phyloP scores from a whole-genome alignment of 2,797 vertebrate species.

The Octomys mimax region DNA sequence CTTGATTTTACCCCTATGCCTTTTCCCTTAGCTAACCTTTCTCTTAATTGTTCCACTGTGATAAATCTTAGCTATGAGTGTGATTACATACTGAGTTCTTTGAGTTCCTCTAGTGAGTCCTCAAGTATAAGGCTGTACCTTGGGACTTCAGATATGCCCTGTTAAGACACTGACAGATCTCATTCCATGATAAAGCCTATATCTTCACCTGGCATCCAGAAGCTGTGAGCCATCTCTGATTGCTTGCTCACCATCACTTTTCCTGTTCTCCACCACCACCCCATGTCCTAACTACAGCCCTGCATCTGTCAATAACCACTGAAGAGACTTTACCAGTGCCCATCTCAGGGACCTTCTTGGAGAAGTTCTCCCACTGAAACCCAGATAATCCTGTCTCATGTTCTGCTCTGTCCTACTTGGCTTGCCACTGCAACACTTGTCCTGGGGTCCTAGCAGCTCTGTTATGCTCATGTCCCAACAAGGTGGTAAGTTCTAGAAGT shows the following conservation, averaged over 20 bases:
- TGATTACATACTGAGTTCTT: not conserved
- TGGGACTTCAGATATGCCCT: not conserved
- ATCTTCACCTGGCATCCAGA: not conserved
- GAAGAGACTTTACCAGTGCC: too few species aligned
- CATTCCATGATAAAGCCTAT: not conserved
- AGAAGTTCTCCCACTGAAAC: not conserved
- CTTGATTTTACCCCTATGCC: fast-evolving
- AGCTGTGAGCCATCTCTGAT: not conserved
- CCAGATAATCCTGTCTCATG: not conserved
- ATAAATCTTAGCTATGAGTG: not conserved
- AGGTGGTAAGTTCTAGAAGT: fast-evolving
- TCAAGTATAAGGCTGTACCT: too few species aligned
- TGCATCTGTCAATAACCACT: not conserved
- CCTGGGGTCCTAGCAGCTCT: not conserved
- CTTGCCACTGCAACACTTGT: not conserved
- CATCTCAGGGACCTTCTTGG: not conserved
- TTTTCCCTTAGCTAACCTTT: not conserved
- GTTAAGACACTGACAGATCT: not conserved
- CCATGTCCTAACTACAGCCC: fast-evolving
- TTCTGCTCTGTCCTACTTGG: not conserved
- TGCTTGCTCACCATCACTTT: not conserved
- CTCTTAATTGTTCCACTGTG: not conserved
- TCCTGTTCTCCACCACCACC: not conserved
- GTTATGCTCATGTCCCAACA: too few species aligned
- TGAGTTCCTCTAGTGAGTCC: not conserved